These are phyloP conservation scores for Fregata magnificens DNA, from an alignment of 2,113 vertebrate genomes.

Conservation along the genomic window DNA sequence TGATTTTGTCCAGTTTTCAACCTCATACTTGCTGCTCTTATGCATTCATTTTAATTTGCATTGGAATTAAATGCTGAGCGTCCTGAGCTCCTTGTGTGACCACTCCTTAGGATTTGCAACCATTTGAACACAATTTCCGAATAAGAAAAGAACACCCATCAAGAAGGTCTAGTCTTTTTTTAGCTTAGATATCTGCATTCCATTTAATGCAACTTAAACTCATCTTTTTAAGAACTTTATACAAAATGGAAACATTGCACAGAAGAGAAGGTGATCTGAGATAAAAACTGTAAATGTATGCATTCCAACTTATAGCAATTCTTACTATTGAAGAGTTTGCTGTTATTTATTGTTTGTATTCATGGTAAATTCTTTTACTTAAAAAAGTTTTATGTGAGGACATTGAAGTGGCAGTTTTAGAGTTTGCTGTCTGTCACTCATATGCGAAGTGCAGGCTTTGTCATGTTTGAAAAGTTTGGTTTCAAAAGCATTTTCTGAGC, in stretches of 20 bases:
- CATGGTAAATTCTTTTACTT: not conserved
- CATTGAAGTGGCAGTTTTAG: not conserved
- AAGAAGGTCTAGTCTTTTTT: not conserved
- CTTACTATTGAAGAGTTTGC: not conserved
- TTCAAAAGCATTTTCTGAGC: slow-evolving; percentile 9
- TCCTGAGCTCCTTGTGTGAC: not conserved
- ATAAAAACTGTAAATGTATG: not conserved
- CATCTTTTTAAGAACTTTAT: not conserved
- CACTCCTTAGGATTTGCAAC: not conserved
- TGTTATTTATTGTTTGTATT: not conserved
- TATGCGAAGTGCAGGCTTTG: not conserved
- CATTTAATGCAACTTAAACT: not conserved
- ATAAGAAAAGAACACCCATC: not conserved
- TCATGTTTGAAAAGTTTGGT: not conserved
- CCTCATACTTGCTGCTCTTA: not conserved
- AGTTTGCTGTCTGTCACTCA: not conserved
- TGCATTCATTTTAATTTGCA: not conserved
- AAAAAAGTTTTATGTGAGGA: not conserved
- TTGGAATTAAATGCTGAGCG: not conserved
- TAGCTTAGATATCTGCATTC: not conserved
- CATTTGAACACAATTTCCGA: not conserved
- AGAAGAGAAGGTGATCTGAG: not conserved
- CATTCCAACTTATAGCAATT: not conserved
- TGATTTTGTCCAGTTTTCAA: not conserved
- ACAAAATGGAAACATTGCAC: not conserved